Evolutionary conservation across 2,888 invertebrate species (phyloP).

Genomic region (Phrixothrix hirtus): DNA sequence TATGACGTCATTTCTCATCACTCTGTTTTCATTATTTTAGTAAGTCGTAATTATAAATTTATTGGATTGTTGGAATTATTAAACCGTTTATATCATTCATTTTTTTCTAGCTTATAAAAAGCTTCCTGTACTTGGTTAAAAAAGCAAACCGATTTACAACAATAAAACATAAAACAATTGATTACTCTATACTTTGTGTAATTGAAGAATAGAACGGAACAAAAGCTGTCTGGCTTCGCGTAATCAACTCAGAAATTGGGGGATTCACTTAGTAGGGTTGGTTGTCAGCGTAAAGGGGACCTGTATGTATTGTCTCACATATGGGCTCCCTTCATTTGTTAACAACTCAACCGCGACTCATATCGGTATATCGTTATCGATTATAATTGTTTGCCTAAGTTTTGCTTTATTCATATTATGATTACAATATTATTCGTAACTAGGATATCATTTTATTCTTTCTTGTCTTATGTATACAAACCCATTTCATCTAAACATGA

Average conservation of each 20-base stretch:
- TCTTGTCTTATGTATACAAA: too few relatives aligned
- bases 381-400: conserved; percentile 47
- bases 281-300: conserved; percentile 31
- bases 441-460: too few relatives aligned
- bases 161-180: conserved; percentile 28
- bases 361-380: conserved; percentile 49
- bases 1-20: conserved; percentile 19
- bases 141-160: conserved; percentile 6
- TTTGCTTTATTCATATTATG: conserved; percentile 25
- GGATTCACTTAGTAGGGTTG: conserved; percentile 54
- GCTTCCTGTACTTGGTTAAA: too few relatives aligned
- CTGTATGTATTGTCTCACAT: conserved; percentile 47
- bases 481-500: too few relatives aligned
- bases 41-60: too few relatives aligned
- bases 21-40: not conserved
- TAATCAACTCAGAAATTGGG: conserved; percentile 55
- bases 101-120: too few relatives aligned
- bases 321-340: conserved; percentile 51
- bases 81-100: too few relatives aligned
- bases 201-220: conserved; percentile 32
- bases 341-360: conserved; percentile 48
- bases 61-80: too few relatives aligned
- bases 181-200: conserved; percentile 22
- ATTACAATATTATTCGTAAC: conserved; percentile 18
- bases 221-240: conserved; percentile 53